phyloP scores from a whole-genome alignment of 2,888 invertebrate genomes.

The Tetheella fluctuosa region DNA sequence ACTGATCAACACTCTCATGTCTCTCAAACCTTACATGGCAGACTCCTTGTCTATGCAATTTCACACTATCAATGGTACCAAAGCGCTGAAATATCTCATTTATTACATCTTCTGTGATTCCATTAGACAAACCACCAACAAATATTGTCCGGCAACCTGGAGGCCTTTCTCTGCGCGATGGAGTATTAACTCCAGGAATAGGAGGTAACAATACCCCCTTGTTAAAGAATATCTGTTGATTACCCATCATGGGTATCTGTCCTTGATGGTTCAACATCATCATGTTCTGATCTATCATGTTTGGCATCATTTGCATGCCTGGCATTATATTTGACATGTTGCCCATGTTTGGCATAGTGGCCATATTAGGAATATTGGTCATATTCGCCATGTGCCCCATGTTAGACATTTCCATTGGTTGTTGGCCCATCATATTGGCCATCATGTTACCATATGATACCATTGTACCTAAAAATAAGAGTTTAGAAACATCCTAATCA shows the following conservation, averaged over 20 bases:
- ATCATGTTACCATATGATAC: conserved; percentile 47
- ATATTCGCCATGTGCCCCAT: conserved; percentile 40
- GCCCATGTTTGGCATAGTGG: conserved; percentile 45
- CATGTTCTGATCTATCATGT: conserved; percentile 84
- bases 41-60: conserved; percentile 94
- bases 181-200: conserved; percentile 90
- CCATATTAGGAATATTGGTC: conserved; percentile 40
- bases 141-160: conserved; percentile 96
- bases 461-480: conserved; percentile 40
- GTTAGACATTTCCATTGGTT: conserved; percentile 38
- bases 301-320: conserved; percentile 59
- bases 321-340: conserved; percentile 31
- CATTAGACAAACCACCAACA: conserved; percentile 95
- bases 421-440: conserved; percentile 26
- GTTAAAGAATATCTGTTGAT: conserved; percentile 81
- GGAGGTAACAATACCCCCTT: conserved; percentile 93
- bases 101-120: conserved; percentile 90
- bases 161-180: conserved; percentile 92
- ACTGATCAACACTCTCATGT: conserved; percentile 91
- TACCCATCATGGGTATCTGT: conserved; percentile 44
- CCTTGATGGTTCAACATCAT: conserved; percentile 64
- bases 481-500: too few species aligned
- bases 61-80: conserved; percentile 76
- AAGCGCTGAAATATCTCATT: conserved; percentile 94
- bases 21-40: conserved; percentile 94